Percentiles rank a stretch among this genome's conserved stretches.
Conservation (phyloP, 2,888 invertebrate genomes). For the Sinhomidia bicolor region DNA sequence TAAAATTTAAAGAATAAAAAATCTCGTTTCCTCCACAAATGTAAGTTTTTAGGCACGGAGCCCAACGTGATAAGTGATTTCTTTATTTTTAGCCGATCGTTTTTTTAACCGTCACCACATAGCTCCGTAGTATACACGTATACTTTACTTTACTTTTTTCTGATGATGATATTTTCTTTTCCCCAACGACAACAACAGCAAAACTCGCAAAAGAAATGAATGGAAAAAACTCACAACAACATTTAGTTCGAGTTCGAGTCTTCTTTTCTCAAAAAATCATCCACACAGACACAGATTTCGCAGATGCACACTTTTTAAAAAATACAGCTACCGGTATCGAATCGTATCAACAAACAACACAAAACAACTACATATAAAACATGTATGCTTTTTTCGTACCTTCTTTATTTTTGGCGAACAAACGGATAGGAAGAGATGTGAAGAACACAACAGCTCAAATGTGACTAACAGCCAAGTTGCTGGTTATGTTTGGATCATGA, state of each 20-base stretch:
- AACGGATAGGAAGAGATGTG: constrained; percentile 58
- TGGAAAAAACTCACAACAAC: constrained; percentile 18
- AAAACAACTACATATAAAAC: no score
- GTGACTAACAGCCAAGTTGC: constrained; percentile 63
- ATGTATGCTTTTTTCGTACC: constrained; percentile 1
- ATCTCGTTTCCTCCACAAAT: constrained; percentile 38
- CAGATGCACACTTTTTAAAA: constrained; percentile 12
- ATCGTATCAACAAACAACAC: no score
- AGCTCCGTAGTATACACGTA: not conserved
- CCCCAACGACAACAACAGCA: not conserved
- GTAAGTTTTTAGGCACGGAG: constrained; percentile 65
- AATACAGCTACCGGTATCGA: constrained; percentile 57
- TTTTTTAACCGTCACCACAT: constrained; percentile 19
- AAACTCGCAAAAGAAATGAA: constrained; percentile 40
- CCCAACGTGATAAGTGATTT: constrained; percentile 67
- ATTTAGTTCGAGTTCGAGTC: not conserved
- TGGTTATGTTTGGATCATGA: constrained; percentile 55
- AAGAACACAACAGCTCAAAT: constrained; percentile 60
- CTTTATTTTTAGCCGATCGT: constrained; percentile 67
- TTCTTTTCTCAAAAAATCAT: not conserved
- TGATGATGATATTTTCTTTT: not conserved
- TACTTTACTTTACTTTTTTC: not conserved
- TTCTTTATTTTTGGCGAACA: constrained; percentile 11
- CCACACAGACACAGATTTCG: constrained; percentile 35
- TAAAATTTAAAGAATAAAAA: constrained; percentile 21